Percentiles rank a stretch among this genome's conserved stretches.
These are phyloP conservation scores for Drosophila ustulata DNA, from an alignment of 2,888 invertebrate species.

Conservation along the genomic window DNA sequence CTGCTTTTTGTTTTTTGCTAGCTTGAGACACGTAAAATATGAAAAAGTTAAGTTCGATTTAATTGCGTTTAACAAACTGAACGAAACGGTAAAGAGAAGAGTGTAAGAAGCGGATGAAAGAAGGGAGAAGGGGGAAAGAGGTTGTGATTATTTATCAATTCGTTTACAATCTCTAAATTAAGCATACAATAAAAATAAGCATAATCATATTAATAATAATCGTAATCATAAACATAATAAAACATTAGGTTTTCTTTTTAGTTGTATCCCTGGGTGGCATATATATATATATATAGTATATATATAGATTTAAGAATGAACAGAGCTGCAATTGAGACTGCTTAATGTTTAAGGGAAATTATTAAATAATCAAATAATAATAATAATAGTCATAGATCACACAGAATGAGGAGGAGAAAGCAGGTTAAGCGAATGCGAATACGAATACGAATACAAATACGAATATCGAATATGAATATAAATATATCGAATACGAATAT, in stretches of 20 bases:
- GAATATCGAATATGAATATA: neutral
- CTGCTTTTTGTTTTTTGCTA: conserved; percentile 13
- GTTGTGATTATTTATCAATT: neutral
- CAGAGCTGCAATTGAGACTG: conserved; percentile 32
- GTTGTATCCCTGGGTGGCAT: conserved; percentile 48
- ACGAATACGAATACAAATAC: neutral
- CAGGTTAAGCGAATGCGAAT: neutral
- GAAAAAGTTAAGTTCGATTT: conserved; percentile 24
- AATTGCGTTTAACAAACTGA: conserved; percentile 8
- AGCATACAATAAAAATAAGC: conserved; percentile 27
- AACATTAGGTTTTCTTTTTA: conserved; percentile 39
- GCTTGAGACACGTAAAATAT: conserved; percentile 3
- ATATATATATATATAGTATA: conserved; percentile 9
- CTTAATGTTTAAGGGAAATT: conserved; percentile 28
- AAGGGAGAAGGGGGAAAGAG: conserved; percentile 2
- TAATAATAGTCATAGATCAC: conserved; percentile 14
- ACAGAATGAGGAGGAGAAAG: conserved; percentile 12
- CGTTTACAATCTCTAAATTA: conserved; percentile 8
- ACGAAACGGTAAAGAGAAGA: conserved; percentile 5
- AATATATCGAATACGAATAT: neutral
- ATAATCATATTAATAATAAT: conserved; percentile 16
- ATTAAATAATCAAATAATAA: conserved; percentile 1
- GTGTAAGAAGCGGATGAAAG: neutral
- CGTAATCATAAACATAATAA: conserved; percentile 31
- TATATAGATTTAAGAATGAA: conserved; percentile 13